phyloP scores from a whole-genome alignment of 2,113 vertebrate genomes.

The Hiodon tergisus region DNA sequence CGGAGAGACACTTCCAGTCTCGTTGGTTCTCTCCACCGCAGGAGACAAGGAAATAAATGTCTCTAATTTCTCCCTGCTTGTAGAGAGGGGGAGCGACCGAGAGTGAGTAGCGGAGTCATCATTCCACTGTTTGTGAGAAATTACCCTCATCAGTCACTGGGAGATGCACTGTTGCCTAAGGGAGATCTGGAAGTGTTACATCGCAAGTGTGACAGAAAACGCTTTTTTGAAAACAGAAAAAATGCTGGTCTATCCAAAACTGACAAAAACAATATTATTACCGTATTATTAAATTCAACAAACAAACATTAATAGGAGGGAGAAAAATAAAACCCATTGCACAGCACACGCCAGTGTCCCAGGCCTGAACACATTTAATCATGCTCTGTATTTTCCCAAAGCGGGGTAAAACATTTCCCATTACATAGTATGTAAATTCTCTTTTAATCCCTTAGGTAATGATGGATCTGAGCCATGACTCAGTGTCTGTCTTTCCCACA shows the following conservation, averaged over 20 bases:
- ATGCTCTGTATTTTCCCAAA: too few relatives aligned
- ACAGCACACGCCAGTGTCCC: too few relatives aligned
- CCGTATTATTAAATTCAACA: too few relatives aligned
- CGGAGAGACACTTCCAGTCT: background rate
- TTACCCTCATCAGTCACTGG: conserved; percentile 75
- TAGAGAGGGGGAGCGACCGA: background rate
- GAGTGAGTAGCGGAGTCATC: conserved; percentile 50
- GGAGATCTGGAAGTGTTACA: conserved; percentile 55
- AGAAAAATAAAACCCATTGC: too few relatives aligned
- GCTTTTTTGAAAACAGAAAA: background rate
- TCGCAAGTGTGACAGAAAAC: conserved; percentile 1
- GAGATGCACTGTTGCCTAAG: conserved; percentile 71
- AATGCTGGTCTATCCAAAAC: background rate
- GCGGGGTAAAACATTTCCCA: too few relatives aligned
- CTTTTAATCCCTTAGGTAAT: too few relatives aligned
- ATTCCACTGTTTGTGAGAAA: conserved; percentile 71
- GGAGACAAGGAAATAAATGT: conserved; percentile 47
- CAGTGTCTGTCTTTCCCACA: too few relatives aligned
- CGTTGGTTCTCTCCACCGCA: conserved; percentile 11
- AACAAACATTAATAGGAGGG: too few relatives aligned
- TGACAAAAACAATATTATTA: too few relatives aligned
- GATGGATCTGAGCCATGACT: too few relatives aligned
- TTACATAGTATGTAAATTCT: too few relatives aligned
- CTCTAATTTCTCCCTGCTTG: conserved; percentile 38
- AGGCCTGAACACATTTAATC: too few relatives aligned